Evolutionary conservation across 2,888 invertebrate genomes (phyloP), one percentile per base, ranked within the genome.

Genomic region (Chloroclysta siterata): DNA sequence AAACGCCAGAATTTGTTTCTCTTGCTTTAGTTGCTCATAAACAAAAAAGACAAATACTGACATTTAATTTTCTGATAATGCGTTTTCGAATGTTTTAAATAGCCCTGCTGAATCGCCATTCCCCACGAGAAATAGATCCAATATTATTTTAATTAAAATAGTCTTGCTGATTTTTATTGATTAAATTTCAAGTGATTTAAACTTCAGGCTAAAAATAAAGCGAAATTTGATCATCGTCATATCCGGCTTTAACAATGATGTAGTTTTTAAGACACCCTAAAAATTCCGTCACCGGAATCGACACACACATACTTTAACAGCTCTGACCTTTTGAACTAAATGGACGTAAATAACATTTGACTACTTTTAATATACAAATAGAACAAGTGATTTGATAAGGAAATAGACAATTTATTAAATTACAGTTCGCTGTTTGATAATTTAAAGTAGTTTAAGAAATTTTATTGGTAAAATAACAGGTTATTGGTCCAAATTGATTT

Each of bases 321-420:
- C 11, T 39, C 8, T 39, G 36, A 39, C 11, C 36, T 39, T 39
- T 39, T 39, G 36, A 39, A 39, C 36, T 39, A 11, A 39, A 36
- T 8, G 8, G 6, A 6, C 1, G 46, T 17, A 4, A 14, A 15
- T 47, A 22, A 13, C 13, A 47, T 47, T 47, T 10, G 22, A 47
- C 5, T 28, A 47, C 47, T 47, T 22, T 22, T 15, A 22, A 22
- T 39, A 11, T 11, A 13, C 47, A 11, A 39, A 11, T 39, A 52
- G 39, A 10, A 52, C 39, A 39, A 10, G 36, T 39, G 11, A 36
- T 36, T 55, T 33, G 44, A 17, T 33, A 53, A 68, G 69, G 66
- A 68, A 71, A 65, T 69, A 47, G 63, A n/a, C 60, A 68, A 69
- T 68, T 66, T 68, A 60, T 57, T 54, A 51, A 68, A 66, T 69